Evolutionary conservation across 2,888 invertebrate genomes (phyloP).

Genomic region (Orchesella flavescens): DNA sequence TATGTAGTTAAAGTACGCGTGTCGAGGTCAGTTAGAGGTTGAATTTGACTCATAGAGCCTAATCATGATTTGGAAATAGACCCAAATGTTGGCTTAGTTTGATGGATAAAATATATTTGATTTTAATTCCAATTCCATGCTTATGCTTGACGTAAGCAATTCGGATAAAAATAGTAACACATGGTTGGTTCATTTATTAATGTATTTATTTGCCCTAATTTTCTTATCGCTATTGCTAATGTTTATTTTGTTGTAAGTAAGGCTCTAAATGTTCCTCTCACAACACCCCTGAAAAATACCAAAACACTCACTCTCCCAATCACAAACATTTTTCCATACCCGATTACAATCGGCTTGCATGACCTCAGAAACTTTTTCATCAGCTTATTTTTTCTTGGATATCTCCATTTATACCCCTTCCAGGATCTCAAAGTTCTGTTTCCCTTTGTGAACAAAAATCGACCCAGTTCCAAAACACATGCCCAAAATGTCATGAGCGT

Average conservation of each 20-base stretch:
- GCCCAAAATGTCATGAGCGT: neutral
- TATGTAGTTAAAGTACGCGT: too few species aligned
- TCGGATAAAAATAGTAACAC: too few species aligned
- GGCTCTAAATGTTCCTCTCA: slow-evolving; percentile 23
- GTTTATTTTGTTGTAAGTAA: slow-evolving; percentile 5
- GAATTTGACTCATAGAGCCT: too few species aligned
- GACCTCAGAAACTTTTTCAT: slow-evolving; percentile 21
- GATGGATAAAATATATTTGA: too few species aligned
- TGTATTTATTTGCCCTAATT: too few species aligned
- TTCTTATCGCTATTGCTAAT: too few species aligned
- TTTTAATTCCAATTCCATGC: too few species aligned
- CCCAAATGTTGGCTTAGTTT: too few species aligned
- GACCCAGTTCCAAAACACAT: neutral
- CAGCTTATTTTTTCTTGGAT: neutral
- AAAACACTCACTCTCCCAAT: neutral
- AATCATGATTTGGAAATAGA: too few species aligned
- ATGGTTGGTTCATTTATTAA: too few species aligned
- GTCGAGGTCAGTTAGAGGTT: too few species aligned
- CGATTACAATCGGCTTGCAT: neutral
- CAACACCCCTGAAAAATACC: neutral
- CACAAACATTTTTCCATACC: neutral
- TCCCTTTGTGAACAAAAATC: neutral
- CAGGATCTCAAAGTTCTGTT: neutral
- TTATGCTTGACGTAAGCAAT: too few species aligned
- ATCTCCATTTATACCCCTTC: neutral